Evolutionary conservation across 2,888 invertebrate species (phyloP).

Genomic region (Philaethria dido): DNA sequence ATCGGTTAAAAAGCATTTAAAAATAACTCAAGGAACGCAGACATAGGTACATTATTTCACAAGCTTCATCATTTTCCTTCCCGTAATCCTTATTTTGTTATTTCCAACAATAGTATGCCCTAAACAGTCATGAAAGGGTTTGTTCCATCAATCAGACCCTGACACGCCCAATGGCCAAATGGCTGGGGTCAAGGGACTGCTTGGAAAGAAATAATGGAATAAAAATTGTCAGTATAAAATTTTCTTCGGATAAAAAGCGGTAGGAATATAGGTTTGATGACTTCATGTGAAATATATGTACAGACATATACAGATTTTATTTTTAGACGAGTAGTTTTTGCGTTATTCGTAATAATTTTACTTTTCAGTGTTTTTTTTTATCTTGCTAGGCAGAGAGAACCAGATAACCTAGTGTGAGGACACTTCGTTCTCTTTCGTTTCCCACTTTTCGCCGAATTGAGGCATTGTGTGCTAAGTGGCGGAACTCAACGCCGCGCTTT

Average conservation of each 20-base stretch:
- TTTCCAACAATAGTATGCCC: constrained; percentile 45
- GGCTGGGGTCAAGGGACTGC: constrained; percentile 56
- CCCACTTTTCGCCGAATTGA: no score
- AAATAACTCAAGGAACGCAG: neutral
- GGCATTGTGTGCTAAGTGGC: no score
- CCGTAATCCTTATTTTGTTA: constrained; percentile 40
- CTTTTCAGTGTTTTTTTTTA: no score
- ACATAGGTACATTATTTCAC: constrained; percentile 10
- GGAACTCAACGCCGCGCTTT: no score
- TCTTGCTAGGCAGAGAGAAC: no score
- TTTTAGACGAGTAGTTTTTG: no score
- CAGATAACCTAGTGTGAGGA: no score
- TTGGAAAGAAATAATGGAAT: constrained; percentile 56
- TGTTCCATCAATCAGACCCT: constrained; percentile 62
- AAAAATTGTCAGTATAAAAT: constrained; percentile 41
- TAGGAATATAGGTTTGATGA: neutral
- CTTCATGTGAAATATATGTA: no score
- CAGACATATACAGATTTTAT: no score
- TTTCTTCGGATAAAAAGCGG: neutral
- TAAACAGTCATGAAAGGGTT: constrained; percentile 53
- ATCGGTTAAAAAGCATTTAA: no score
- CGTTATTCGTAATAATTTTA: no score
- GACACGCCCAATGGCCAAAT: constrained; percentile 56
- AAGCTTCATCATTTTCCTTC: constrained; percentile 28
- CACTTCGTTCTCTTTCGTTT: no score